Evolutionary conservation across 2,888 invertebrate genomes (phyloP).

Genomic region (Dusona sp.): DNA sequence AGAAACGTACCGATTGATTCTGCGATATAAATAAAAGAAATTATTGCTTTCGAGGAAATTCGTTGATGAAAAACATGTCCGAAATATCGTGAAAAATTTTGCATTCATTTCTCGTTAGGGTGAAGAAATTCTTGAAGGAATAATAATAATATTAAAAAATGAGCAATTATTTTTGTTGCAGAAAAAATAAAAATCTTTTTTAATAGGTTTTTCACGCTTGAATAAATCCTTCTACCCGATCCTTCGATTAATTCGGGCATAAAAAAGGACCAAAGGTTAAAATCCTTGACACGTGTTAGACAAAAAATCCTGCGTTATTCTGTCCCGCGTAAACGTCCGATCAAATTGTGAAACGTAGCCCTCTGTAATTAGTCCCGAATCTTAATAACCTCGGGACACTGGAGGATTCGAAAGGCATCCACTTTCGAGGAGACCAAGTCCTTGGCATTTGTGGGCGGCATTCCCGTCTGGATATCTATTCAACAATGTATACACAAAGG

Average conservation of each 20-base stretch:
- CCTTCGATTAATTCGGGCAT: slow-evolving; percentile 14
- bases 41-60: neutral
- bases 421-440: neutral
- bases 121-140: neutral
- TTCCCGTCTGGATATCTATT: neutral
- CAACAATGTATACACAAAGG: neutral
- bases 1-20: neutral
- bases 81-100: neutral
- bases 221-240: slow-evolving; percentile 2
- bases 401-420: neutral
- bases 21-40: neutral
- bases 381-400: slow-evolving; percentile 13
- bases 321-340: neutral
- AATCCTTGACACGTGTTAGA: slow-evolving; percentile 17
- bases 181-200: neutral
- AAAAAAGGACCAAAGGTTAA: neutral
- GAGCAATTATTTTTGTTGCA: neutral
- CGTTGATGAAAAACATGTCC: neutral
- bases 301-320: neutral
- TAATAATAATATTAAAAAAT: neutral
- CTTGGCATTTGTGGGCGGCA: slow-evolving; percentile 3
- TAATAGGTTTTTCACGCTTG: slow-evolving; percentile 29
- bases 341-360: slow-evolving; percentile 29
- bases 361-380: slow-evolving; percentile 29
- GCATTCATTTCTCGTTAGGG: neutral